Percentiles rank a stretch among this genome's conserved stretches.
These are phyloP conservation scores for Scatophagus argus DNA, from an alignment of 2,113 vertebrate genomes.

Conservation along the genomic window DNA sequence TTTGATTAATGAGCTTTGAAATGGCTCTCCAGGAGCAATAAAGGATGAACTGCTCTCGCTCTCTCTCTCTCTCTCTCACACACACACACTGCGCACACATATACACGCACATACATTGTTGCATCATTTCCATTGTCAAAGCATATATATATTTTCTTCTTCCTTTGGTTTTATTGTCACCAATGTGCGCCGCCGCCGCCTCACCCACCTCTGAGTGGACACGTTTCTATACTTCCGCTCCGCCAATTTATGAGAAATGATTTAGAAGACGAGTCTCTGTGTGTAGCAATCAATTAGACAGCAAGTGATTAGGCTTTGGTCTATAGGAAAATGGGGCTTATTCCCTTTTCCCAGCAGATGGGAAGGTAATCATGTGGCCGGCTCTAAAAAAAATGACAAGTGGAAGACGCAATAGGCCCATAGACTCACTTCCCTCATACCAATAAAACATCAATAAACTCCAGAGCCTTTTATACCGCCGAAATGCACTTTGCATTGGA, in stretches of 20 bases:
- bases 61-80: conserved; percentile 42
- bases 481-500: conserved; percentile 76
- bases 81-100: conserved; percentile 4
- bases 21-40: conserved; percentile 89
- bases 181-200: conserved; percentile 21
- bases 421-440: conserved; percentile 56
- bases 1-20: conserved; percentile 96
- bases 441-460: conserved; percentile 71
- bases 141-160: conserved; percentile 1
- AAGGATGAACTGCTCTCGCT: conserved; percentile 82
- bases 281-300: conserved; percentile 51
- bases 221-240: conserved; percentile 9
- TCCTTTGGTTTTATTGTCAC: conserved; percentile 54
- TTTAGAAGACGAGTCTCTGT: conserved; percentile 10
- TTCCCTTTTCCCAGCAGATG: conserved; percentile 45
- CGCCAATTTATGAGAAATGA: background rate
- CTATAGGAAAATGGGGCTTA: conserved; percentile 46
- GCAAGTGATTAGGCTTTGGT: conserved; percentile 30
- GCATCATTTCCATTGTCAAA: conserved; percentile 69
- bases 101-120: conserved; percentile 28
- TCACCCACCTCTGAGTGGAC: conserved; percentile 1
- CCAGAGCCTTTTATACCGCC: conserved; percentile 59
- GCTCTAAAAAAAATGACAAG: conserved; percentile 45
- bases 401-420: conserved; percentile 61
- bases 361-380: conserved; percentile 57